Evolutionary conservation across 2,797 vertebrate genomes (phyloP).

Genomic region (Sebastes wilsoni): DNA sequence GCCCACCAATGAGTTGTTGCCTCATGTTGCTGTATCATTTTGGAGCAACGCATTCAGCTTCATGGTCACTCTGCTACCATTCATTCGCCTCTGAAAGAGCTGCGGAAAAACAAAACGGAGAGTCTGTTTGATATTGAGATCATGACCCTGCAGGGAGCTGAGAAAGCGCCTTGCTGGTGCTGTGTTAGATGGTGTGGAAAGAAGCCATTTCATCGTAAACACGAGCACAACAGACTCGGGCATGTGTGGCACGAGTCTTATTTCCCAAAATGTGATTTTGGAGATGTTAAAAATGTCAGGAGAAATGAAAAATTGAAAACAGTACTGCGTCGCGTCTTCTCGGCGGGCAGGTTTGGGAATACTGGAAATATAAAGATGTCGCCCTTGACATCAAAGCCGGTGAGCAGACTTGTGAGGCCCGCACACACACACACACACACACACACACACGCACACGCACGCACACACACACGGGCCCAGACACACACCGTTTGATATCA

Average conservation of each 20-base stretch:
- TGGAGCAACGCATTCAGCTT: slow-evolving; percentile 6
- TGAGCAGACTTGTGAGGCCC: not conserved
- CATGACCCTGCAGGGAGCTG: slow-evolving; percentile 51
- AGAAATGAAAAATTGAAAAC: slow-evolving; percentile 44
- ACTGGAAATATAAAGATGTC: slow-evolving; percentile 49
- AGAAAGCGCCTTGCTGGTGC: not conserved
- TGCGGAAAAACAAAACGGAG: slow-evolving; percentile 24
- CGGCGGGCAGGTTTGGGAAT: not conserved
- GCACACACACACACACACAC: slow-evolving; percentile 15
- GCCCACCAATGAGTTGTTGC: slow-evolving; percentile 13
- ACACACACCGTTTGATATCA: slow-evolving; percentile 59
- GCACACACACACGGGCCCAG: slow-evolving; percentile 2
- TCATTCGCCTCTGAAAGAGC: slow-evolving; percentile 24
- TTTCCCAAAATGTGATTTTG: slow-evolving; percentile 59
- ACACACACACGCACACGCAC: not conserved
- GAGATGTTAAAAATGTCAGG: slow-evolving; percentile 58
- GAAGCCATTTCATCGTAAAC: slow-evolving; percentile 40
- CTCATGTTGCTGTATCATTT: slow-evolving; percentile 18
- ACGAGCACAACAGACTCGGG: not conserved
- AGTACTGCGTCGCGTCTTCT: not conserved
- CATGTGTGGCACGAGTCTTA: slow-evolving; percentile 36
- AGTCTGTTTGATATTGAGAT: slow-evolving; percentile 61
- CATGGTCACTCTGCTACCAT: slow-evolving; percentile 22
- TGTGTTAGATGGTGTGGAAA: slow-evolving; percentile 53
- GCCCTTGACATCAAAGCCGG: slow-evolving; percentile 65